Evolutionary conservation across 2,113 vertebrate genomes (phyloP).

Genomic region (Geococcyx californianus): DNA sequence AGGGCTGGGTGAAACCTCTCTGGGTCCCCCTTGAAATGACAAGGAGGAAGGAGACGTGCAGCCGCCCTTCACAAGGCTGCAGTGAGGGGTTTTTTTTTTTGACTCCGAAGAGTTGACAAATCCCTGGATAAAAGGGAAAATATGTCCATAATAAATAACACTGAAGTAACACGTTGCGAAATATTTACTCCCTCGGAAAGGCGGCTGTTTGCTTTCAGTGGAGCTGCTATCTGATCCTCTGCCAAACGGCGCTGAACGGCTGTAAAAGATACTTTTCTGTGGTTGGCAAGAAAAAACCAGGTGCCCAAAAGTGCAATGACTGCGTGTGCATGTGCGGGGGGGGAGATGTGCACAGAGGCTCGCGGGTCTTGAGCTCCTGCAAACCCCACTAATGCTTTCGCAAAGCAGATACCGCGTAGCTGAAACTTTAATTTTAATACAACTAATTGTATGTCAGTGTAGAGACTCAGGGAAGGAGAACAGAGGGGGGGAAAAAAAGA

Average conservation of each 20-base stretch:
- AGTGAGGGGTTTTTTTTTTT: background rate
- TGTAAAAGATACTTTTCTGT: background rate
- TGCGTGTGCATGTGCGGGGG: background rate
- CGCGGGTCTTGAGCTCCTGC: background rate
- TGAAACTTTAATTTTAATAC: background rate
- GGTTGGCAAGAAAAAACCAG: background rate
- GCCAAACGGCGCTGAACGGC: background rate
- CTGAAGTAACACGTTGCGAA: constrained; percentile 37
- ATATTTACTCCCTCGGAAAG: constrained; percentile 29
- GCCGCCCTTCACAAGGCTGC: rapidly evolving
- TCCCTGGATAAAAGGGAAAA: constrained; percentile 28
- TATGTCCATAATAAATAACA: constrained; percentile 21
- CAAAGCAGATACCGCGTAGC: rapidly evolving
- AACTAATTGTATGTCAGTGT: background rate
- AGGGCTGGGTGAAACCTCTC: background rate
- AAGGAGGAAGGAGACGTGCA: background rate
- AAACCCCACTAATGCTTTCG: rapidly evolving
- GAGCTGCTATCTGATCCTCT: constrained; percentile 48
- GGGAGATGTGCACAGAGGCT: rapidly evolving
- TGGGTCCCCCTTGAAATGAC: rapidly evolving
- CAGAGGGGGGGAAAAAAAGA: background rate
- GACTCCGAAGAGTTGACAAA: background rate
- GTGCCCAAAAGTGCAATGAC: background rate
- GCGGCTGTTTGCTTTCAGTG: constrained; percentile 46
- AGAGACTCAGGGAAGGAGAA: constrained; percentile 24